These are phyloP conservation scores for Bujurquina vittata DNA, from an alignment of 2,113 vertebrate genomes.

Conservation along the genomic window DNA sequence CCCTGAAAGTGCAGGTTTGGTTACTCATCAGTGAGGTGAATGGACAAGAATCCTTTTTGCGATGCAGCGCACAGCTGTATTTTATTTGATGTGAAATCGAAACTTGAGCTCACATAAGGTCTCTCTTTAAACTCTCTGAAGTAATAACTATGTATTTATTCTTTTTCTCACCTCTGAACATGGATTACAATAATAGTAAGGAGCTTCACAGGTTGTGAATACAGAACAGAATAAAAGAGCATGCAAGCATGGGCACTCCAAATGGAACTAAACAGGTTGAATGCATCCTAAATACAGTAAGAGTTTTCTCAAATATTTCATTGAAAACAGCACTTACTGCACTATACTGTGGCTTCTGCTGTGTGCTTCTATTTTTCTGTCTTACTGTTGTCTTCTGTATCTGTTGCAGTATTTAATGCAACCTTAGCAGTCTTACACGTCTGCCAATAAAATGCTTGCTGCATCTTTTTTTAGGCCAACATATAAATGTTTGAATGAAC, in stretches of 20 bases:
- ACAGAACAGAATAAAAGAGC: slow-evolving; percentile 21
- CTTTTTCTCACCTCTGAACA: slow-evolving; percentile 49
- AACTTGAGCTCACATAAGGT: slow-evolving; percentile 26
- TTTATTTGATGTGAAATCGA: slow-evolving; percentile 32
- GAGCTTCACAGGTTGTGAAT: slow-evolving; percentile 30
- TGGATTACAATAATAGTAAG: slow-evolving; percentile 34
- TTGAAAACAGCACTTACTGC: neutral
- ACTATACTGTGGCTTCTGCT: neutral
- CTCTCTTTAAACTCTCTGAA: slow-evolving; percentile 36
- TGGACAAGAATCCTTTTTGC: neutral
- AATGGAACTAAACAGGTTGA: neutral
- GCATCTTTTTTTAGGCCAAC: neutral
- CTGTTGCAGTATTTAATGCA: neutral
- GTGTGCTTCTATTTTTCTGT: neutral
- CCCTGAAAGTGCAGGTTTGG: slow-evolving; percentile 19
- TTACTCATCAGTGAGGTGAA: slow-evolving; percentile 21
- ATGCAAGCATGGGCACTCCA: neutral
- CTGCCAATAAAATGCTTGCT: neutral
- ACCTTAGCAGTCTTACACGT: neutral
- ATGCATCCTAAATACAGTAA: neutral
- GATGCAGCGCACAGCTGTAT: neutral
- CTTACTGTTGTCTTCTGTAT: neutral
- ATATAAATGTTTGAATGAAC: neutral
- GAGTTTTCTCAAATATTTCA: neutral
- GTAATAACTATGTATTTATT: slow-evolving; percentile 57